Conservation (phyloP, 2,113 vertebrate species). For the Micronycteris hirsuta region DNA sequence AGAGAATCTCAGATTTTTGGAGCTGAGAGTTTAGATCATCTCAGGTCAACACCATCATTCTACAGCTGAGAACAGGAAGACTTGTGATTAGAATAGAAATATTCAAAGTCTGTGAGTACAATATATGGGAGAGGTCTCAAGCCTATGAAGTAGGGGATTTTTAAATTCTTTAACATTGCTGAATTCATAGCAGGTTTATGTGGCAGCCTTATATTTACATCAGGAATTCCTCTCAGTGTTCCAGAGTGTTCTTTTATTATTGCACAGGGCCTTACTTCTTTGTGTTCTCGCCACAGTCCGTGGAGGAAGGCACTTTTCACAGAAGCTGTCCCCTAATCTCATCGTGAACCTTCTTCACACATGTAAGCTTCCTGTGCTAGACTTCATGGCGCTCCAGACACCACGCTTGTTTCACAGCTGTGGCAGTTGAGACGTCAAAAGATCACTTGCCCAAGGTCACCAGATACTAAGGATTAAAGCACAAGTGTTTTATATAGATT, state of each 20-base stretch:
- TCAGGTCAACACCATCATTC: not conserved
- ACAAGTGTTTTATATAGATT: not conserved
- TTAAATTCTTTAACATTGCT: not conserved
- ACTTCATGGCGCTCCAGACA: not conserved
- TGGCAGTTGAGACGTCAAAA: accelerated
- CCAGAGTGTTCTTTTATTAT: not conserved
- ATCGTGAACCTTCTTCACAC: not conserved
- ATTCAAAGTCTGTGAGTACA: not conserved
- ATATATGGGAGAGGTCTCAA: not conserved
- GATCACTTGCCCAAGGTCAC: not conserved
- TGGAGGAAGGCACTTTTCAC: not conserved
- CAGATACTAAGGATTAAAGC: not conserved
- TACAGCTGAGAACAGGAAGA: not conserved
- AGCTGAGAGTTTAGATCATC: not conserved
- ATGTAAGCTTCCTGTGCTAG: not conserved
- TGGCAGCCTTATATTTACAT: not conserved
- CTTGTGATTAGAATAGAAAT: not conserved
- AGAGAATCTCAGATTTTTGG: not conserved
- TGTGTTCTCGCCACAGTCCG: not conserved
- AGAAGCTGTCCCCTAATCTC: not conserved
- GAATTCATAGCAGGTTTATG: not conserved
- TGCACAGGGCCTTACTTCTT: not conserved
- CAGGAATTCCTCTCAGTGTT: not conserved
- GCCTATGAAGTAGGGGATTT: not conserved
- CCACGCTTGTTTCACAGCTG: not conserved